These are phyloP conservation scores for Neodiprion virginianus DNA, from an alignment of 1,140 invertebrate species.

Conservation along the genomic window DNA sequence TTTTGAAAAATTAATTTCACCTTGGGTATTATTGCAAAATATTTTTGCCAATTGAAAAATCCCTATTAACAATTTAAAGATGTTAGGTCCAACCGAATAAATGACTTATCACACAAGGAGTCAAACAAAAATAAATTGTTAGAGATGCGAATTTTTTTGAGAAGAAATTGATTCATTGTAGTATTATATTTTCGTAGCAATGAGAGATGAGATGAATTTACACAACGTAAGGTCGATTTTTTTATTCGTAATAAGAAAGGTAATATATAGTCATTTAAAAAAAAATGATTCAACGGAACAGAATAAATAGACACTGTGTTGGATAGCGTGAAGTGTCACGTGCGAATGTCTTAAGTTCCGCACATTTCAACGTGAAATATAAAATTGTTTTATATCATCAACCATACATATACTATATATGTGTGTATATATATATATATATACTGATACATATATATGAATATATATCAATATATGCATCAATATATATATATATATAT, in stretches of 20 bases:
- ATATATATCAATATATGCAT: slow-evolving; percentile 2
- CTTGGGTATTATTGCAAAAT: too few relatives aligned
- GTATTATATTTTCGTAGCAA: background rate
- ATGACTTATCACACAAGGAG: too few relatives aligned
- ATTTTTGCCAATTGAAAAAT: too few relatives aligned
- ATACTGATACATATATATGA: background rate
- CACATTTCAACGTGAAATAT: slow-evolving; percentile 56
- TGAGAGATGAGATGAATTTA: too few relatives aligned
- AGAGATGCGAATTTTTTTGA: background rate
- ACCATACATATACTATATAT: slow-evolving; percentile 47
- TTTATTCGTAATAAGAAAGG: too few relatives aligned
- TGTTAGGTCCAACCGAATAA: too few relatives aligned
- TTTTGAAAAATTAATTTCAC: too few relatives aligned
- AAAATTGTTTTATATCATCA: slow-evolving; percentile 56
- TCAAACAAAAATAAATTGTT: background rate
- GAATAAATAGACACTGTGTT: slow-evolving; percentile 33
- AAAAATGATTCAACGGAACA: slow-evolving; percentile 36
- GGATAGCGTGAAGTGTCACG: slow-evolving; percentile 37
- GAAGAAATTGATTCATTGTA: background rate
- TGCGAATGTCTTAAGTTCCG: slow-evolving; percentile 29
- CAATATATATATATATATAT: slow-evolving; percentile 12
- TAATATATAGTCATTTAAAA: slow-evolving; percentile 20
- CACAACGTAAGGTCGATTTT: too few relatives aligned
- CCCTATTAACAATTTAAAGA: too few relatives aligned
- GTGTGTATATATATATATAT: slow-evolving; percentile 9